Base-by-base conservation (phyloP, 2,113 vertebrate species). In the Pyxicephalus adspersus region DNA sequence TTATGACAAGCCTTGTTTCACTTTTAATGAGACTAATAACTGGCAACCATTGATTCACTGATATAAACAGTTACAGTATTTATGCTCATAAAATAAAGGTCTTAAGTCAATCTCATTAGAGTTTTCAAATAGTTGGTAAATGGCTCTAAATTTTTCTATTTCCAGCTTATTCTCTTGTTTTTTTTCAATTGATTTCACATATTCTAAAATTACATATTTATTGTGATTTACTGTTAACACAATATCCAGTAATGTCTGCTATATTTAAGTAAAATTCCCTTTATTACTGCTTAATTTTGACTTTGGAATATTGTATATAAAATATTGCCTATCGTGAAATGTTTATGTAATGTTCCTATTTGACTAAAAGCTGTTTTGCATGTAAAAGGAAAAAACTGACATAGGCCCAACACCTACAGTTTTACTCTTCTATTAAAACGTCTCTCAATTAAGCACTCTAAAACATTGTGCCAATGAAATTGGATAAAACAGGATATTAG, bases 161-260 rank as follows among this genome's bases (percentile, higher is more conserved):
- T 31, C 22, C 8, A 74, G 34, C 52, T 23, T n/a, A 73, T 73
- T 57, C 54, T 58, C 34, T 58, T 9, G 11, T 28, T 29, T 60
- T 73, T 60, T 38, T 60, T 29, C 38, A 8, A 74, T 74, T 74
- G 71, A 74, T 74, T 74, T 58, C 18, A 58, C 23, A 58, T 57
- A 54, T 38, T 74, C 71, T 28, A 58, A 74, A 60, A 57, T 60
- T 34, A 73, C 23, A 2, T 58, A 58, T 58, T 31, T 34, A 17
- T 74, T 60, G 29, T 31, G 13, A 74, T 74, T 60, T 74, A 74
- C 71, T 34, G 71, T 60, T 74, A 74, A 58, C 50, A 54, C 71
- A 38, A 29, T 74, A 55, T 74, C 54, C 71, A 74, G 71, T 74
- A 74, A 74, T 60, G 31, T 22, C 18, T 38, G 29, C 31, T 74